Conservation (phyloP, 2,888 invertebrate genomes). For the Ditula angustiorana region DNA sequence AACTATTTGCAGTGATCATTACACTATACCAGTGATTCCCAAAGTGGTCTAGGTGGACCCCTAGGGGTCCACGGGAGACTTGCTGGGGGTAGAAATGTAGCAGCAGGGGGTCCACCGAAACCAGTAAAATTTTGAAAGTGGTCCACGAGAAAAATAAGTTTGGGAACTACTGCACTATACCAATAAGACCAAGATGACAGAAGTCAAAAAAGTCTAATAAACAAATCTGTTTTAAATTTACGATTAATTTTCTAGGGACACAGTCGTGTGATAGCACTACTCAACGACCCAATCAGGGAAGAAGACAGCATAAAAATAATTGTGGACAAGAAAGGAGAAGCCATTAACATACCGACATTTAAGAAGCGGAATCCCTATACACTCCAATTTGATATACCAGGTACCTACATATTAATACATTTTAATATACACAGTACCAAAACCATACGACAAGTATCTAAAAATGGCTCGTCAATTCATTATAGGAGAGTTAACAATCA, state of each 20-base stretch:
- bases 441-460: too few relatives aligned
- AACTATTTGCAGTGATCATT: not conserved
- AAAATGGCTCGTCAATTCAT: not conserved
- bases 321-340: constrained; percentile 93
- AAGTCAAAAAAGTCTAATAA: not conserved
- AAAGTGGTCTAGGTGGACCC: too few relatives aligned
- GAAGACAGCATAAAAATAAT: constrained; percentile 92
- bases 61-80: too few relatives aligned
- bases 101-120: too few relatives aligned
- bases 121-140: too few relatives aligned
- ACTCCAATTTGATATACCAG: constrained; percentile 92
- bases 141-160: too few relatives aligned
- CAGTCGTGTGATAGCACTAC: constrained; percentile 91
- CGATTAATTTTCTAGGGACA: constrained; percentile 88
- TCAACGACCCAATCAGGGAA: constrained; percentile 91
- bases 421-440: not conserved
- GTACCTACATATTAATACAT: constrained; percentile 57
- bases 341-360: constrained; percentile 89
- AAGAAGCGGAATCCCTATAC: constrained; percentile 94
- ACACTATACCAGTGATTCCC: too few relatives aligned
- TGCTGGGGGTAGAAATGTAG: too few relatives aligned
- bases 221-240: constrained; percentile 34
- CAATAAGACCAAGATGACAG: not conserved
- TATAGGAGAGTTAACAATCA: too few relatives aligned
- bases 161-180: too few relatives aligned